Percentiles rank a stretch among this genome's conserved stretches.
phyloP scores from a whole-genome alignment of 2,888 invertebrate genomes.

The Punctoribates punctum region DNA sequence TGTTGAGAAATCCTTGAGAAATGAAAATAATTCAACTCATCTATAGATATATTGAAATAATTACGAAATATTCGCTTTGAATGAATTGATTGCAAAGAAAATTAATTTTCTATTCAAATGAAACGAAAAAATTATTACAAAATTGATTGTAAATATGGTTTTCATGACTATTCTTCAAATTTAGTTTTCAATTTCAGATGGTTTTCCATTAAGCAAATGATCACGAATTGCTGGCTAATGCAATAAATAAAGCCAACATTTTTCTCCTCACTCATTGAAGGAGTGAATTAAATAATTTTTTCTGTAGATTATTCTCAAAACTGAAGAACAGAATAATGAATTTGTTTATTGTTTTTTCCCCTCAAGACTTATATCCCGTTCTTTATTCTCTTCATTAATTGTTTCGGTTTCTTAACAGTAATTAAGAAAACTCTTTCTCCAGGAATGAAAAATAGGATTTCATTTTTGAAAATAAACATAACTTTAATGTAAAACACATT shows the following conservation, averaged over 20 bases:
- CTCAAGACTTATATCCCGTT: neutral
- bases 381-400: slow-evolving; percentile 5
- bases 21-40: no score
- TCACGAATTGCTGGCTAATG: neutral
- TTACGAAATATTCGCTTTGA: no score
- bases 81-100: no score
- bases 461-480: neutral
- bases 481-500: no score
- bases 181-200: neutral
- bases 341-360: neutral
- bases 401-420: neutral
- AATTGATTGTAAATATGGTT: neutral
- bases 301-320: neutral
- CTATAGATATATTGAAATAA: no score
- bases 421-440: neutral
- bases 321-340: neutral
- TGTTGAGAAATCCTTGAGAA: no score
- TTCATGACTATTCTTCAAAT: neutral
- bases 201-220: neutral
- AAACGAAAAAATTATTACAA: neutral
- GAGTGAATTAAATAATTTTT: neutral
- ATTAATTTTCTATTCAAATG: no score
- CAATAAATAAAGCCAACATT: no score
- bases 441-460: neutral
- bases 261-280: neutral